Conservation (phyloP, 2,113 vertebrate species). For the Hylia prasina region DNA sequence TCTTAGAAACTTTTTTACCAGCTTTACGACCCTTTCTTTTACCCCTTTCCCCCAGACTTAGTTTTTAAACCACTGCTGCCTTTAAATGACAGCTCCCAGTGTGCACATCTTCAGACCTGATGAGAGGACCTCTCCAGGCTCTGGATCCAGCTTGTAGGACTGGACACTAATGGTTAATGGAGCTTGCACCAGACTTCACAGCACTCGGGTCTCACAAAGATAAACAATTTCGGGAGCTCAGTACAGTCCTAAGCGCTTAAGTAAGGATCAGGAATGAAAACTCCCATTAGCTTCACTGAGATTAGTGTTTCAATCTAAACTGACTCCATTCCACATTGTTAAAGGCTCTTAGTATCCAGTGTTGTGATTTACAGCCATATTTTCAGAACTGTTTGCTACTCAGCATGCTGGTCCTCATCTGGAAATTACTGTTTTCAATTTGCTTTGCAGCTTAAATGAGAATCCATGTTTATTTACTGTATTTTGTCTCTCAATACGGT, state of each 20-base stretch:
- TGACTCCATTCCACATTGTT: background rate
- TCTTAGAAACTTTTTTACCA: background rate
- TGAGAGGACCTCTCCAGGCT: background rate
- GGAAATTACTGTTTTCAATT: background rate
- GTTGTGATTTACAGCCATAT: background rate
- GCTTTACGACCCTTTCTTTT: background rate
- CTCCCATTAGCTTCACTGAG: background rate
- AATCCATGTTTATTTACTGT: background rate
- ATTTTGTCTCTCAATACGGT: background rate
- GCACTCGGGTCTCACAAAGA: background rate
- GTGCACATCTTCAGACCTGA: fast-evolving
- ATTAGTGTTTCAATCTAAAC: constrained; percentile 16
- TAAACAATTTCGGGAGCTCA: background rate
- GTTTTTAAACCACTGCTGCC: background rate
- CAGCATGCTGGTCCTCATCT: background rate
- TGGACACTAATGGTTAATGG: background rate
- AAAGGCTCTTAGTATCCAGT: background rate
- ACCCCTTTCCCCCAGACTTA: background rate
- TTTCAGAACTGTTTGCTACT: background rate
- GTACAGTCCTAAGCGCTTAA: background rate
- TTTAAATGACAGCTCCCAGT: background rate
- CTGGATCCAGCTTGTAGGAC: background rate
- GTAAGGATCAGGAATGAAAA: constrained; percentile 22
- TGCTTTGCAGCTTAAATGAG: background rate
- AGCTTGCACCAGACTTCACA: background rate